phyloP scores from a whole-genome alignment of 2,113 vertebrate genomes.

The Ellobius talpinus region DNA sequence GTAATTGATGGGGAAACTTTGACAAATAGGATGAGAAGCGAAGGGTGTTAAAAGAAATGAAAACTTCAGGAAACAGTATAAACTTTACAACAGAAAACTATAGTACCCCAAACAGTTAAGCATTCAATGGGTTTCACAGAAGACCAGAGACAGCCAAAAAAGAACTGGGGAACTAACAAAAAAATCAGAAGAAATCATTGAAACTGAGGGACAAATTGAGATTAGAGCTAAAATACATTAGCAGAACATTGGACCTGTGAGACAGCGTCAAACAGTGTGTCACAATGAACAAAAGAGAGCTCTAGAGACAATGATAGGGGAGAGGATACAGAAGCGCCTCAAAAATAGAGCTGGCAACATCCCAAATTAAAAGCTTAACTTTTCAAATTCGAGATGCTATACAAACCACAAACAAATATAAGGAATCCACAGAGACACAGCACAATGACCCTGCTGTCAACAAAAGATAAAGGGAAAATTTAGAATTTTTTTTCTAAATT shows the following conservation, averaged over 20 bases:
- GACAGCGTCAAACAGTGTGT: background rate
- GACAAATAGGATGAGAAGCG: background rate
- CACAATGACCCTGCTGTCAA: background rate
- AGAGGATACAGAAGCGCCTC: background rate
- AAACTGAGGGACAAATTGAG: background rate
- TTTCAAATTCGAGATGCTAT: background rate
- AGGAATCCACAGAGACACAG: background rate
- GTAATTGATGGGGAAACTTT: background rate
- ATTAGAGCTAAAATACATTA: background rate
- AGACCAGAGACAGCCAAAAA: background rate
- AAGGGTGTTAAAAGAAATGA: background rate
- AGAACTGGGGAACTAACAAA: background rate
- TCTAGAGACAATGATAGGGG: background rate
- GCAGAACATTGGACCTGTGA: background rate
- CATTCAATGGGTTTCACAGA: background rate
- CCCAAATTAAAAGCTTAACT: background rate
- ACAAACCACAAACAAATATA: background rate
- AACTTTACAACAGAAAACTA: background rate
- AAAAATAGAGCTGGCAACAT: background rate
- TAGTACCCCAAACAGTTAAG: background rate
- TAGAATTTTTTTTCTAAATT: background rate
- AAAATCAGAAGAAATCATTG: background rate
- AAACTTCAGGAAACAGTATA: conserved; percentile 9
- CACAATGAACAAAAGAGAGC: background rate
- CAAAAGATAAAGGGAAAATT: background rate